Conservation (phyloP, 2,888 invertebrate species). For the Eupithecia centaureata region DNA sequence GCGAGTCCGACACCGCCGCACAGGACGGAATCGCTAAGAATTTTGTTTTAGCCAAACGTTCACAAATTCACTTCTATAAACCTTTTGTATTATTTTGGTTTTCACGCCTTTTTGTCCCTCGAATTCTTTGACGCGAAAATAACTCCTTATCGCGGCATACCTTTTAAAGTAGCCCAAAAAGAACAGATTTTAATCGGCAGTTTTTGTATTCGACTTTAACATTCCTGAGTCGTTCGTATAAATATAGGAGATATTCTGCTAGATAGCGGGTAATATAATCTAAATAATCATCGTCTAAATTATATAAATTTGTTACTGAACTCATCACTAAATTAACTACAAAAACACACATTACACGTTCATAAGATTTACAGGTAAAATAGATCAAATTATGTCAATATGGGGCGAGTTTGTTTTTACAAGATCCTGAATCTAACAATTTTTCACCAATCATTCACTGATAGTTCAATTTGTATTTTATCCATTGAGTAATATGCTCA, state of each 20-base stretch:
- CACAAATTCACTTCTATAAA: conserved; percentile 83
- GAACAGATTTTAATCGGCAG: conserved; percentile 65
- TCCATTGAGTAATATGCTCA: background rate
- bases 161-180: conserved; percentile 78
- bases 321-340: background rate
- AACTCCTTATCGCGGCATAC: conserved; percentile 83
- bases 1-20: conserved; percentile 78
- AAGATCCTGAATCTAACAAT: background rate
- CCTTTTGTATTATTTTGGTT: conserved; percentile 82
- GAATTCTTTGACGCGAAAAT: conserved; percentile 82
- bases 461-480: too few relatives aligned
- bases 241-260: conserved; percentile 15
- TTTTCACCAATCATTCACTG: too few relatives aligned
- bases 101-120: conserved; percentile 82
- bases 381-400: background rate
- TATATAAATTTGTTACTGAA: background rate
- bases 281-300: background rate
- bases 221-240: conserved; percentile 62
- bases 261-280: background rate
- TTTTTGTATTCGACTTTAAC: conserved; percentile 73
- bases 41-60: conserved; percentile 83
- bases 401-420: background rate
- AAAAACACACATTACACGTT: background rate
- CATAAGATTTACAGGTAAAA: background rate
- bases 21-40: conserved; percentile 83